Percentiles rank a stretch among this genome's conserved stretches.
These are phyloP conservation scores for Kryptopterus vitreolus DNA, from an alignment of 2,797 vertebrate genomes.

Conservation along the genomic window DNA sequence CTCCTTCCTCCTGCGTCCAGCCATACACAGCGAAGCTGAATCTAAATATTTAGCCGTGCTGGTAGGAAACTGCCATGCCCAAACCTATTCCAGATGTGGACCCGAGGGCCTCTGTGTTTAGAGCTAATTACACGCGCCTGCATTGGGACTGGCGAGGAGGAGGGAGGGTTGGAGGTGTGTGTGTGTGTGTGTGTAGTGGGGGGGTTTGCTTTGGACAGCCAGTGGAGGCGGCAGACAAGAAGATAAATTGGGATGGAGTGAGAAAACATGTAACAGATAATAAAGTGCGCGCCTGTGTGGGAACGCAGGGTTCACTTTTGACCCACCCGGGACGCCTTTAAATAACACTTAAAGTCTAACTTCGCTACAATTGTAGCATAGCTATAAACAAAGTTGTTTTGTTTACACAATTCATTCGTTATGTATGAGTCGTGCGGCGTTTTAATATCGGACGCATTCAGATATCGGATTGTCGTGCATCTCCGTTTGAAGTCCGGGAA, in stretches of 20 bases:
- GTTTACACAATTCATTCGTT: too few relatives aligned
- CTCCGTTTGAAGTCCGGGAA: too few relatives aligned
- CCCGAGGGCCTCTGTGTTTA: constrained; percentile 75
- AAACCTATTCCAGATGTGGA: constrained; percentile 86
- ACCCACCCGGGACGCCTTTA: constrained; percentile 10
- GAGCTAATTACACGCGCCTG: constrained; percentile 81
- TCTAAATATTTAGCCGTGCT: constrained; percentile 86
- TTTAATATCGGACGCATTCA: too few relatives aligned
- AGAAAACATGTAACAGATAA: constrained; percentile 43
- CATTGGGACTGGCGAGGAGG: constrained; percentile 68
- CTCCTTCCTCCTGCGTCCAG: constrained; percentile 76
- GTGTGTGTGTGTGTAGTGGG: too few relatives aligned
- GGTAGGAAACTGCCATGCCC: constrained; percentile 84
- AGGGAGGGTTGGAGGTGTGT: not conserved
- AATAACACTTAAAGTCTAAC: not conserved
- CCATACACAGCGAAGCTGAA: constrained; percentile 83
- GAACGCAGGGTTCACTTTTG: constrained; percentile 4
- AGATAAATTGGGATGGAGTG: constrained; percentile 47
- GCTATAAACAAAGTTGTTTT: too few relatives aligned
- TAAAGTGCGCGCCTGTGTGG: constrained; percentile 25
- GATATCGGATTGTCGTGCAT: too few relatives aligned
- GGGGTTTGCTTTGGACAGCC: constrained; percentile 7
- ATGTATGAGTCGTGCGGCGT: too few relatives aligned
- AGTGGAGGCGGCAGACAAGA: constrained; percentile 55
- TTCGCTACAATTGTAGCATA: too few relatives aligned